Percentiles rank a stretch among this genome's conserved stretches.
These are phyloP conservation scores for Scatophagus argus DNA, from an alignment of 2,113 vertebrate species.

Conservation along the genomic window DNA sequence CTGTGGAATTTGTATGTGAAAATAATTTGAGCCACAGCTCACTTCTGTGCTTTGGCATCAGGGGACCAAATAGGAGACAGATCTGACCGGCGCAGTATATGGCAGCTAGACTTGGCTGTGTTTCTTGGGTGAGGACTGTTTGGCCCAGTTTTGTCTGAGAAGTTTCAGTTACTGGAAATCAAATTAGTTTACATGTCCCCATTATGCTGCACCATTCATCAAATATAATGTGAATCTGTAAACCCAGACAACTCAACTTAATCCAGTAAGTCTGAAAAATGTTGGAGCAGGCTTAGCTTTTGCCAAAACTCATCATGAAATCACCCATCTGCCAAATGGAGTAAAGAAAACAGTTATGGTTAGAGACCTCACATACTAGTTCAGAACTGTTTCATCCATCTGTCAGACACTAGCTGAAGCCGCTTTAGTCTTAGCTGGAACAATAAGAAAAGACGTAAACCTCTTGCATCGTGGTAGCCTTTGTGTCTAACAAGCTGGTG, in stretches of 20 bases:
- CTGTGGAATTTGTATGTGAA: too few relatives aligned
- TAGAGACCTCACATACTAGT: not conserved
- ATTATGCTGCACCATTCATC: not conserved
- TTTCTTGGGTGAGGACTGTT: not conserved
- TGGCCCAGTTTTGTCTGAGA: not conserved
- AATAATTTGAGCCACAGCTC: too few relatives aligned
- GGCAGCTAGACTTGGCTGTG: not conserved
- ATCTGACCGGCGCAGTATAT: not conserved
- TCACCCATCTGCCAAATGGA: not conserved
- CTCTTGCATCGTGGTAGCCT: conserved; percentile 42
- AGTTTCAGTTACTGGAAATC: not conserved
- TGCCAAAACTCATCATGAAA: too few relatives aligned
- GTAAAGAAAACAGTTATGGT: not conserved
- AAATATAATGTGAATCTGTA: not conserved
- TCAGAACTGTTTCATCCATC: not conserved
- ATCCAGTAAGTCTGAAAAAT: not conserved
- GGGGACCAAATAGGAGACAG: not conserved
- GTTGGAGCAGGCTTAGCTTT: not conserved
- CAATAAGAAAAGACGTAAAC: conserved; percentile 46
- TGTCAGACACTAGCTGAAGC: conserved; percentile 12
- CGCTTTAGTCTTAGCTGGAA: not conserved
- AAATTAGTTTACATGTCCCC: not conserved
- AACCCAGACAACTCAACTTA: not conserved
- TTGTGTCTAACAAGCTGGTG: conserved; percentile 74
- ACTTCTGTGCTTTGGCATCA: not conserved